Evolutionary conservation across 1,140 invertebrate genomes (phyloP), one percentile per base, ranked within the genome.

Genomic region (Drosophila bocki): DNA sequence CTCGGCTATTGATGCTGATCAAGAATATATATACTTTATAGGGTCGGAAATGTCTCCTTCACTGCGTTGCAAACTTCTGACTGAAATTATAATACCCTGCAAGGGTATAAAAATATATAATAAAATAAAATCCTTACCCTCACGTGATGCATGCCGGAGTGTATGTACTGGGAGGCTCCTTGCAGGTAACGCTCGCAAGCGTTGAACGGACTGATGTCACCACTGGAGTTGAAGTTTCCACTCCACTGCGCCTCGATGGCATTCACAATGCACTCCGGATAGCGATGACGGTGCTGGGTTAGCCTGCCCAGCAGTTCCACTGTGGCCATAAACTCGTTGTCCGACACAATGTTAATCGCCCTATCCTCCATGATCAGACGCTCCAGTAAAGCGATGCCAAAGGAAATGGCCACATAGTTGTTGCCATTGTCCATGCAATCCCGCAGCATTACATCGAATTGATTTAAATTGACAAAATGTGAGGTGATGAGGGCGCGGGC

Each of bases 371-470:
- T 95, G 11, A 98, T 93, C 85, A 98, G 97, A 53, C 97, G 93
- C 92, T 98, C 97, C 1, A 99, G 95, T 13, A 99, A 93, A 82
- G 98, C 97, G 95, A 98, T 99, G 3, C 97, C 97, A 91, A 99
- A 98, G 0, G 95, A 95, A 3, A 98, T 96, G 5, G 97, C 97
- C 90, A 97, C 94, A 80, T 95, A 96, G 86, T 98, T 97, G 69
- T 95, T 95, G 5, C 97, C 97, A 91, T 96, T 96, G 51, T 99
- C 98, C 95, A 99, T 97, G 42, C 96, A 95, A 70, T 96, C 95
- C 3, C 97, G 96, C 5, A 99, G 93, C 63, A 97, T 95, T 35
- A 96, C 80, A 93, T 99, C 98, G 82, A 98, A 98, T 92, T 98
- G 95, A 56, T 94, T 94, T 5, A 95, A 78, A 85, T 95, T 95